These are phyloP conservation scores for Limnephilus rhombicus DNA, from an alignment of 2,888 invertebrate genomes.

Conservation along the genomic window DNA sequence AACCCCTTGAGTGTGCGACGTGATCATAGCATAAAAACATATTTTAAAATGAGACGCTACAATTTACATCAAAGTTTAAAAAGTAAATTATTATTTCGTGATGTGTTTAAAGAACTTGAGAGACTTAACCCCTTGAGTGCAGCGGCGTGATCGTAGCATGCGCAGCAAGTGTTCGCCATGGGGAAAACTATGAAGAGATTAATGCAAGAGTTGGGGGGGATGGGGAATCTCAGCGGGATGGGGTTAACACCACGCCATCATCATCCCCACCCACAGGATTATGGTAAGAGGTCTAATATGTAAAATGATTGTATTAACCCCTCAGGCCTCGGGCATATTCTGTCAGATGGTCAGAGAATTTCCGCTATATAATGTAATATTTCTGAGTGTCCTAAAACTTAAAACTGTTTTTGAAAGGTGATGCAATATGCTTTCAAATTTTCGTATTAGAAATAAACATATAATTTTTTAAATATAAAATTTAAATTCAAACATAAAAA, in stretches of 20 bases:
- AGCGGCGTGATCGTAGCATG: neutral
- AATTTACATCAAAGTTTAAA: neutral
- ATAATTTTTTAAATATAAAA: no score
- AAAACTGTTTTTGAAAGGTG: no score
- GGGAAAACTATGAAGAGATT: conserved; percentile 65
- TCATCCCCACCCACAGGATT: conserved; percentile 49
- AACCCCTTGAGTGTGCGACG: neutral
- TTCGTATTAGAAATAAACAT: no score
- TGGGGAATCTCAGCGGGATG: conserved; percentile 45
- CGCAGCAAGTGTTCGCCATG: conserved; percentile 43
- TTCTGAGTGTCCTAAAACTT: no score
- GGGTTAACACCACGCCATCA: conserved; percentile 55
- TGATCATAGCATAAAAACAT: neutral
- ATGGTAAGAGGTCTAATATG: conserved; percentile 51
- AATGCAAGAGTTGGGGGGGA: conserved; percentile 58
- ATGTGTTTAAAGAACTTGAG: neutral
- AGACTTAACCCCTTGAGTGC: neutral
- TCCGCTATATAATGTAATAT: no score
- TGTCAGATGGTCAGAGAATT: no score
- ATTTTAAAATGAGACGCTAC: neutral
- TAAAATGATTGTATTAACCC: neutral
- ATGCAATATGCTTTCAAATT: no score
- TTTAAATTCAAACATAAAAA: no score
- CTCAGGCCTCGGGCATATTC: no score
- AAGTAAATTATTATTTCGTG: neutral